phyloP scores from a whole-genome alignment of 37 sponge, comb jelly and placozoan genomes.

The Eunapius fragilis region DNA sequence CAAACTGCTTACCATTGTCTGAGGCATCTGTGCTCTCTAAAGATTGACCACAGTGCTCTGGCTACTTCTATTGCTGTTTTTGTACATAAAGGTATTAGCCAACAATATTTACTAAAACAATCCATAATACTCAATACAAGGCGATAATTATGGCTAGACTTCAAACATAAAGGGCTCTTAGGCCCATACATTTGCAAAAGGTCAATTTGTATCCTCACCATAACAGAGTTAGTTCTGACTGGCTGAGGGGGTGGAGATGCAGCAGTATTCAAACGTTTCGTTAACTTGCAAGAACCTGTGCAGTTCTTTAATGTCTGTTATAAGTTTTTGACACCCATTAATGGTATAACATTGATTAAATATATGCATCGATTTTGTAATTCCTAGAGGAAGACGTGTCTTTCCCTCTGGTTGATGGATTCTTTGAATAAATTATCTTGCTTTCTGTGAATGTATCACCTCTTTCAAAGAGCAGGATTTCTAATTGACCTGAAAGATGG shows the following conservation, averaged over 20 bases:
- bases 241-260: background rate
- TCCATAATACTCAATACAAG: background rate
- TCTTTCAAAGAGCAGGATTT: background rate
- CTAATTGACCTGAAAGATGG: background rate
- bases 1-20: background rate
- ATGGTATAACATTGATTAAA: background rate
- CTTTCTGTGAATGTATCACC: background rate
- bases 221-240: background rate
- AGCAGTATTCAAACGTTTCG: background rate
- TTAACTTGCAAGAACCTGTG: background rate
- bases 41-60: background rate
- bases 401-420: background rate
- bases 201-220: background rate
- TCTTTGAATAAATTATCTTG: background rate
- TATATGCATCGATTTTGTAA: background rate
- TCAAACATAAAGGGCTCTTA: background rate
- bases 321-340: background rate
- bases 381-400: background rate
- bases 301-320: background rate
- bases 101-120: background rate
- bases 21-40: background rate
- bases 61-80: background rate
- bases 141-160: background rate
- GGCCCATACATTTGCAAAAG: background rate
- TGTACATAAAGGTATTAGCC: background rate